Evolutionary conservation across 2,797 vertebrate species (phyloP).

Genomic region (Eulemur coronatus): DNA sequence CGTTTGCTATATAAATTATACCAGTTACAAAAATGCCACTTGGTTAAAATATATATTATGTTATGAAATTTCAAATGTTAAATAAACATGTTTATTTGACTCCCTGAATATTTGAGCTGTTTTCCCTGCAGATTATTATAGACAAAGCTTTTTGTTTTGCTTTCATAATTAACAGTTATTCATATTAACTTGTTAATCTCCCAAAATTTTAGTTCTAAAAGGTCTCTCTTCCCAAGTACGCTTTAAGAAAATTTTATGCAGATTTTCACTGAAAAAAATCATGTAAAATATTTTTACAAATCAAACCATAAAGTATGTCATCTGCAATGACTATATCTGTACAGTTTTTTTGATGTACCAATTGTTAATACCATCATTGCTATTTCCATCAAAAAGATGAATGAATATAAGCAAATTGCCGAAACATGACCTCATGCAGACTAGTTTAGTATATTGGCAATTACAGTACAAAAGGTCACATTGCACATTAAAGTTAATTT

Average conservation of each 20-base stretch:
- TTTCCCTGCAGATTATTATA: neutral
- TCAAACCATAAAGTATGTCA: neutral
- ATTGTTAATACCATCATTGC: neutral
- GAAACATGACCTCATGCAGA: neutral
- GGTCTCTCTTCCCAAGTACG: neutral
- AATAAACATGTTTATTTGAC: neutral
- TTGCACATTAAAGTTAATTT: slow-evolving; percentile 17
- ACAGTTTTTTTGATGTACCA: neutral
- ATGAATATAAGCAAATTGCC: neutral
- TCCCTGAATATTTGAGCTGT: neutral
- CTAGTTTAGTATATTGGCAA: neutral
- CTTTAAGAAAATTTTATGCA: slow-evolving; percentile 6
- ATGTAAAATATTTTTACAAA: neutral
- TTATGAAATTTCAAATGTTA: neutral
- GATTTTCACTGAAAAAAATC: neutral
- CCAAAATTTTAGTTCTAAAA: slow-evolving; percentile 2
- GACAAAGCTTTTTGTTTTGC: neutral
- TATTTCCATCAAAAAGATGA: neutral
- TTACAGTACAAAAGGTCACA: slow-evolving; percentile 29
- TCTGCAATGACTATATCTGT: neutral
- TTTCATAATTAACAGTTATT: neutral
- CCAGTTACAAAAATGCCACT: neutral
- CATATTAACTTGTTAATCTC: neutral
- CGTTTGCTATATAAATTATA: neutral
- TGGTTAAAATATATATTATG: neutral